A percentile compares a stretch with the other conserved stretches of the same genome.
These are phyloP conservation scores for Ecliptopera silaceata DNA, from an alignment of 2,888 invertebrate species.

Conservation along the genomic window DNA sequence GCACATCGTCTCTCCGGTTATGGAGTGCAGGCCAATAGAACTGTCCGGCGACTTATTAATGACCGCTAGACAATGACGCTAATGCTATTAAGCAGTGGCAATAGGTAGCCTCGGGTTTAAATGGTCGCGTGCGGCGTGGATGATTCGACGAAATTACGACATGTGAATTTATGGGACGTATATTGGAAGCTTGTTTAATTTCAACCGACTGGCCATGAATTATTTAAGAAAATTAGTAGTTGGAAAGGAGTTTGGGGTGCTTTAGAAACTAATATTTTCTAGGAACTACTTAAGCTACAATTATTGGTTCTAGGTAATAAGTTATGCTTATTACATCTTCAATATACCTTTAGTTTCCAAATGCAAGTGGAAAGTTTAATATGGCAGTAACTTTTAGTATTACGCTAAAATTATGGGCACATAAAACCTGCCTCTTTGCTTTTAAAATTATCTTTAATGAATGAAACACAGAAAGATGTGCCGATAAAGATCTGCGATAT, in stretches of 20 bases:
- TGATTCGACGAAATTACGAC: conserved; percentile 36
- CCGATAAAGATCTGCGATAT: conserved; percentile 20
- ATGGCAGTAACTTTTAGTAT: conserved; percentile 11
- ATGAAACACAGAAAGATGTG: conserved; percentile 20
- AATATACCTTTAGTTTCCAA: conserved; percentile 16
- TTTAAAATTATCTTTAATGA: conserved; percentile 14
- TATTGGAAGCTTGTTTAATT: conserved; percentile 18
- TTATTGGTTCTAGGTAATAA: conserved; percentile 5
- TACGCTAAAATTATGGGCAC: conserved; percentile 16
- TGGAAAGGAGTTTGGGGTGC: not conserved
- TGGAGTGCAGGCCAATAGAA: conserved; percentile 71
- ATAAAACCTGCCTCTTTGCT: conserved; percentile 15
- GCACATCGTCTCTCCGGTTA: conserved; percentile 59
- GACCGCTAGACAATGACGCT: conserved; percentile 73
- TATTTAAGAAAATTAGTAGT: not conserved
- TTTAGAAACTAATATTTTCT: conserved; percentile 11
- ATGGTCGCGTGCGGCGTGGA: conserved; percentile 47
- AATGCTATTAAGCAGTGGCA: conserved; percentile 74
- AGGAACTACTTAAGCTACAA: conserved; percentile 13
- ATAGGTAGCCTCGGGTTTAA: conserved; percentile 58
- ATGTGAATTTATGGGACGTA: conserved; percentile 26
- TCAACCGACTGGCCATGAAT: conserved; percentile 9
- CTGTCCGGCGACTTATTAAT: conserved; percentile 76
- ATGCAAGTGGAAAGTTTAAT: conserved; percentile 20
- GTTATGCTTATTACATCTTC: conserved; percentile 18